A percentile compares a stretch with the other conserved stretches of the same genome.
phyloP scores from a whole-genome alignment of 2,888 invertebrate genomes.

The Syritta pipiens region DNA sequence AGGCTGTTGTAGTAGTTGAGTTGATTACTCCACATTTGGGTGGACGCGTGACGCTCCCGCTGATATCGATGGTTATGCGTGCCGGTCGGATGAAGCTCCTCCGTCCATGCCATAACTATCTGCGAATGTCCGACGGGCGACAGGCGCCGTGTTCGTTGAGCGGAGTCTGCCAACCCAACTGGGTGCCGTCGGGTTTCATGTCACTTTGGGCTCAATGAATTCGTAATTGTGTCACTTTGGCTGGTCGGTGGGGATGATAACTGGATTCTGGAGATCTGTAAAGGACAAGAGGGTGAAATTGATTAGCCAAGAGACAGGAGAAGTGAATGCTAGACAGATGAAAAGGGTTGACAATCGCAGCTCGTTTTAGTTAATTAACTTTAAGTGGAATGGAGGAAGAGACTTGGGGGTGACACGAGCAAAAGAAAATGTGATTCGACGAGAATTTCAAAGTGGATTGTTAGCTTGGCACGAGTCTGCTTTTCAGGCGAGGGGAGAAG shows the following conservation, averaged over 20 bases:
- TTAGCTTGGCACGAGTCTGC: too few species aligned
- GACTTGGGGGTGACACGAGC: too few species aligned
- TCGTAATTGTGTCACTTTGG: slow-evolving; percentile 46
- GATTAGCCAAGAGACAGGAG: slow-evolving; percentile 11
- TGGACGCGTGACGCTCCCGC: slow-evolving; percentile 48
- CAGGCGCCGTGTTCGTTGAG: slow-evolving; percentile 16
- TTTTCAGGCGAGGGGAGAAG: too few species aligned
- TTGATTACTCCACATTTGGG: slow-evolving; percentile 73
- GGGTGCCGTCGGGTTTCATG: slow-evolving; percentile 56
- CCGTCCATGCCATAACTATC: slow-evolving; percentile 69
- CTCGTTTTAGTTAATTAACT: too few species aligned
- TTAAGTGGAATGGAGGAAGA: too few species aligned
- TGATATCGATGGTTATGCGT: slow-evolving; percentile 67
- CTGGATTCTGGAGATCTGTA: slow-evolving; percentile 35
- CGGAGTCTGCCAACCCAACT: slow-evolving; percentile 29
- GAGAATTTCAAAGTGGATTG: too few species aligned
- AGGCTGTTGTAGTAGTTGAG: slow-evolving; percentile 70
- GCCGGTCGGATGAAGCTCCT: slow-evolving; percentile 63
- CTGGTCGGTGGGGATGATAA: slow-evolving; percentile 34
- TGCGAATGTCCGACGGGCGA: slow-evolving; percentile 50
- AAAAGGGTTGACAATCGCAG: too few species aligned
- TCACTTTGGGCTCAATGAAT: slow-evolving; percentile 64
- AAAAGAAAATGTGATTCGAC: too few species aligned
- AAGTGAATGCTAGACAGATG: slow-evolving; percentile 5
- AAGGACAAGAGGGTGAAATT: slow-evolving; percentile 22